A percentile compares a stretch with the other conserved stretches of the same genome.
Evolutionary conservation across 1,140 invertebrate species (phyloP).

Genomic region (Caenorhabditis elegans): WBcel235 BX284604.4:12234501-12235000

Average conservation of each 20-base stretch:
- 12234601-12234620: neutral
- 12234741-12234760: neutral
- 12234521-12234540: too few species aligned
- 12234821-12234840: too few species aligned
- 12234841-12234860: too few species aligned
- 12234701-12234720: neutral
- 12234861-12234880: too few species aligned
- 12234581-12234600: neutral
- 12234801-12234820: too few species aligned
- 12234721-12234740: neutral
- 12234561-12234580: neutral
- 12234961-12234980: too few species aligned
- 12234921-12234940: too few species aligned
- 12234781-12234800: neutral
- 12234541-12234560: neutral
- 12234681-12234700: neutral
- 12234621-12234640: neutral
- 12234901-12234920: too few species aligned
- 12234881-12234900: too few species aligned
- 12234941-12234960: too few species aligned
- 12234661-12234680: neutral
- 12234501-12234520: too few species aligned
- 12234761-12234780: neutral
- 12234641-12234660: neutral
- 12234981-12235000: neutral